Evolutionary conservation across 2,888 invertebrate genomes (phyloP), one percentile per base, ranked within the genome.

Genomic region (Monochamus alternatus): DNA sequence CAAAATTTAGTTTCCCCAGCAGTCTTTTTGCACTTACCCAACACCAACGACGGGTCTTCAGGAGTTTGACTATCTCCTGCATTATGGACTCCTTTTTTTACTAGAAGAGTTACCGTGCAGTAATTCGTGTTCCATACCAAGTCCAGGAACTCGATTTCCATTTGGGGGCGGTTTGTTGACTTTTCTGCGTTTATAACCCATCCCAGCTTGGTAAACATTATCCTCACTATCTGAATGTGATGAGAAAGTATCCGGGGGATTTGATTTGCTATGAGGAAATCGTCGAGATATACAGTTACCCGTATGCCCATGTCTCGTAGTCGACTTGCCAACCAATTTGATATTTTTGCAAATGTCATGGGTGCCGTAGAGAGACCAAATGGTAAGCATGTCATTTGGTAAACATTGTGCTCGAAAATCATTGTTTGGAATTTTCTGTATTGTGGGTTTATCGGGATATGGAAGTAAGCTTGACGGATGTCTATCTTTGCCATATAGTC

Each of bases 201-300:
- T 22, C 22, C 22, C 22, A 22, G 22, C 22, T 22, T 22, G 22
- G 22, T 1, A 22, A 22, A 22, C 22, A 22, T 22, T 22, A 22
- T 22, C 22, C 22, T 22, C 22, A 22, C 22, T 22, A 22, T 22
- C 22, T 22, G 22, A 22, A 22, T 22, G 22, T 22, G 22, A 22
- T 22, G 22, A 22, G 22, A 22, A 1, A 22, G 22, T 22, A 1
- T 22, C 22, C 22, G 22, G 22, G 55, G 65, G 55, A 58, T 47
- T 38, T 58, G 65, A 32, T 65, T 44, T 10, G 60, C 69, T 1
- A 74, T 38, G 0, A 73, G 44, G 32, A 55, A 75, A 81, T 10
- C 82, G 82, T 83, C 83, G 4, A 83, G 69, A 43, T 83, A 85
- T 0, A 84, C 82, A 7, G 83, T 67, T 5, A 80, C 70, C 55